These are phyloP conservation scores for Sminthurides bifidus DNA, from an alignment of 1,140 invertebrate species.

Conservation along the genomic window DNA sequence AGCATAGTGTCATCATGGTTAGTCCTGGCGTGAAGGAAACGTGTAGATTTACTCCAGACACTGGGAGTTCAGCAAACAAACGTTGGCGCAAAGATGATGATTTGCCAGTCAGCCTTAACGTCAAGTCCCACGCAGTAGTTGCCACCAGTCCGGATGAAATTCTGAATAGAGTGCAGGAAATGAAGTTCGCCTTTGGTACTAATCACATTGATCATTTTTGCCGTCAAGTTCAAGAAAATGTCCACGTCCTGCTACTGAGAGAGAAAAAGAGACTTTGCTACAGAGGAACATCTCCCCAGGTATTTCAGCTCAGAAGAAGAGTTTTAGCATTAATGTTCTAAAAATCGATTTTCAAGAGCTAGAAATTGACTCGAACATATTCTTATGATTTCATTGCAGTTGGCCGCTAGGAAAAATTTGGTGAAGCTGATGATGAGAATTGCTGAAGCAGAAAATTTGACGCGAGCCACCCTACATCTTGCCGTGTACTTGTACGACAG, in stretches of 20 bases:
- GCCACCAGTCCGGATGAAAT: too few species aligned
- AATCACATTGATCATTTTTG: slow-evolving; percentile 1
- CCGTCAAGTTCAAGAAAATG: not conserved
- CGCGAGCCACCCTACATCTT: not conserved
- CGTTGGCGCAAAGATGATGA: too few species aligned
- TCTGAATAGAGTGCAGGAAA: slow-evolving; percentile 2
- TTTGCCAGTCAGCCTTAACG: too few species aligned
- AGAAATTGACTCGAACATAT: not conserved
- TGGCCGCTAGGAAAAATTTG: not conserved
- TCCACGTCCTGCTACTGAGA: not conserved
- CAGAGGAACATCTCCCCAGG: not conserved
- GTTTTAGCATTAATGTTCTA: not conserved
- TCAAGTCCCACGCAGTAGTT: too few species aligned
- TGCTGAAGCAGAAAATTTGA: too few species aligned
- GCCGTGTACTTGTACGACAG: not conserved
- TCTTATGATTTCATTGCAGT: not conserved
- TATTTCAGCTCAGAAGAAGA: too few species aligned
- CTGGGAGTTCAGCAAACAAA: too few species aligned
- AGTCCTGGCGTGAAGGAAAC: too few species aligned
- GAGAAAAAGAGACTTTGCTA: not conserved
- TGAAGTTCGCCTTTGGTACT: not conserved
- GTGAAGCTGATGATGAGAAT: not conserved
- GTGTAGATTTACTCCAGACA: too few species aligned
- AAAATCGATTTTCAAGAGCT: not conserved
- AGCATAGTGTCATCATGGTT: too few species aligned